Conservation (phyloP, 2,113 vertebrate genomes). For the Australoheros scitulus region DNA sequence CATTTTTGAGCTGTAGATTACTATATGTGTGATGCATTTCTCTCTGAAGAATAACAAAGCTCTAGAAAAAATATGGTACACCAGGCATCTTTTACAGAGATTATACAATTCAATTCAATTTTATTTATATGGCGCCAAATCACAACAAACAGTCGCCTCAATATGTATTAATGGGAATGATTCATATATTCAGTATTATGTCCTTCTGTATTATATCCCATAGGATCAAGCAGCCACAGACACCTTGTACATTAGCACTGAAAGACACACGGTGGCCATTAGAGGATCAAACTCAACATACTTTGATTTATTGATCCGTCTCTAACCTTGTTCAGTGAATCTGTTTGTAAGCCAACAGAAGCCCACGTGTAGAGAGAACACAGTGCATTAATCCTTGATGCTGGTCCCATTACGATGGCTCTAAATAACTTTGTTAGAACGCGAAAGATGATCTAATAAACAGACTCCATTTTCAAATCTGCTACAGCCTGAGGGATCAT, state of each 20-base stretch:
- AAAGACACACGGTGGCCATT: constrained; percentile 6
- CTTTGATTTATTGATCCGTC: constrained; percentile 44
- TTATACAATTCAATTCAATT: too few relatives aligned
- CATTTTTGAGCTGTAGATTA: too few relatives aligned
- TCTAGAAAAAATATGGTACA: too few relatives aligned
- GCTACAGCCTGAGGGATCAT: constrained; percentile 27
- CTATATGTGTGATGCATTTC: too few relatives aligned
- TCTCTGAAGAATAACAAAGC: too few relatives aligned
- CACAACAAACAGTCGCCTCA: too few relatives aligned
- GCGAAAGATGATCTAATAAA: constrained; percentile 59
- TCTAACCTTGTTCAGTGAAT: constrained; percentile 32
- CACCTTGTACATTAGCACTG: not conserved
- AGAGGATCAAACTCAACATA: constrained; percentile 28
- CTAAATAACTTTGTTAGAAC: constrained; percentile 51
- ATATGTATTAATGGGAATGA: too few relatives aligned
- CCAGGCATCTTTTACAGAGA: too few relatives aligned
- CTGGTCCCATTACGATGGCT: constrained; percentile 37
- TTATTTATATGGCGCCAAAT: too few relatives aligned
- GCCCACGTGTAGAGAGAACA: constrained; percentile 5
- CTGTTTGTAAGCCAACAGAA: constrained; percentile 11
- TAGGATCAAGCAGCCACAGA: not conserved
- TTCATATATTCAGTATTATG: too few relatives aligned
- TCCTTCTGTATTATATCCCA: not conserved
- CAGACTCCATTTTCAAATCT: constrained; percentile 38
- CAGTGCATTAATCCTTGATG: constrained; percentile 49